Evolutionary conservation across 2,888 invertebrate genomes (phyloP).

Genomic region (Diogma glabrata): DNA sequence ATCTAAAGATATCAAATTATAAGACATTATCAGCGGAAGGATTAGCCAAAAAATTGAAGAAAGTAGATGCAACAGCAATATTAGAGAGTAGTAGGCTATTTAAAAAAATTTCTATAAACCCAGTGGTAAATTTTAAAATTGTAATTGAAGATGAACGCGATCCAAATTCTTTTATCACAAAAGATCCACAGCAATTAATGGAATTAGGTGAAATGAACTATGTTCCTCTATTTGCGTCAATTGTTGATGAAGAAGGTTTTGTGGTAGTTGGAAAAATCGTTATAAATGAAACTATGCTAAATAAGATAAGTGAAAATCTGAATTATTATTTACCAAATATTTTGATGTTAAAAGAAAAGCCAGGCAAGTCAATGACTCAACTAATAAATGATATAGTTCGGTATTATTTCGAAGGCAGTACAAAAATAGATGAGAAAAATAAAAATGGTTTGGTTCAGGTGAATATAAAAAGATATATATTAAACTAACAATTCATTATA

Average conservation of each 20-base stretch:
- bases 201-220: constrained; percentile 32
- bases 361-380: no score
- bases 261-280: no score
- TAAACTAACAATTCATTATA: no score
- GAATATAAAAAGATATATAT: no score
- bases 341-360: no score
- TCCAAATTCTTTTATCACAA: constrained; percentile 37
- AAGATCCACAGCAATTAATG: constrained; percentile 34
- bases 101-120: constrained; percentile 42
- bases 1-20: constrained; percentile 33
- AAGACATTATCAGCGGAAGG: constrained; percentile 24
- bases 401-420: no score
- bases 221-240: constrained; percentile 40
- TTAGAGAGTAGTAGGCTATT: constrained; percentile 35
- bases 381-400: no score
- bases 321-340: no score
- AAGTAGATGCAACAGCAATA: constrained; percentile 31
- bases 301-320: no score
- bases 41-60: constrained; percentile 35
- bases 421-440: no score
- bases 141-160: constrained; percentile 33
- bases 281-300: no score
- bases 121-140: constrained; percentile 37
- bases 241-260: constrained; percentile 39
- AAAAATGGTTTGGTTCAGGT: no score